phyloP scores from a whole-genome alignment of 2,888 invertebrate genomes.

The Habrosyne pyritoides region DNA sequence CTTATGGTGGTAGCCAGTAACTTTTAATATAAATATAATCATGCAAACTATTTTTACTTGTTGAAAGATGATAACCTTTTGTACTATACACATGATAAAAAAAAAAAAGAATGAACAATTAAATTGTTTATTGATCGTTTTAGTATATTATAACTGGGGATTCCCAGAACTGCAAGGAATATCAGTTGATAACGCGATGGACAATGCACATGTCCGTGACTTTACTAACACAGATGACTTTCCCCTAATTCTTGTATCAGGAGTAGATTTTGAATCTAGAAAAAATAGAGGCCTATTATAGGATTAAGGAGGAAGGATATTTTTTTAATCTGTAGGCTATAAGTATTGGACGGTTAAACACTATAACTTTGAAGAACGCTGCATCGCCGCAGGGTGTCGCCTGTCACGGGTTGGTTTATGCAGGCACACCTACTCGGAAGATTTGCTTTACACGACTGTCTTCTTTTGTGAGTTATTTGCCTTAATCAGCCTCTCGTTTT shows the following conservation, averaged over 20 bases:
- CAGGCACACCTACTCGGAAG: slow-evolving; percentile 52
- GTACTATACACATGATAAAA: not conserved
- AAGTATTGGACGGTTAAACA: slow-evolving; percentile 39
- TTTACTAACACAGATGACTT: too few relatives aligned
- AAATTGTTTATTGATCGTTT: not conserved
- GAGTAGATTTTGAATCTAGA: too few relatives aligned
- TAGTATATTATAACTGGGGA: not conserved
- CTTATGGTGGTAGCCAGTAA: not conserved
- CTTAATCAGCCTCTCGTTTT: slow-evolving; percentile 49
- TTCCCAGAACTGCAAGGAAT: not conserved
- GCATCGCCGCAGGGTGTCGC: slow-evolving; percentile 62
- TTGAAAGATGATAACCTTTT: too few relatives aligned
- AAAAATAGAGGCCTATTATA: too few relatives aligned
- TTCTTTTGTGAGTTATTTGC: slow-evolving; percentile 56
- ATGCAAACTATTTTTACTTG: not conserved
- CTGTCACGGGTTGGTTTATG: slow-evolving; percentile 62
- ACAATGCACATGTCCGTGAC: too few relatives aligned
- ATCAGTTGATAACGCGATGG: not conserved
- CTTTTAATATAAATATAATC: not conserved
- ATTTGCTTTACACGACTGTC: slow-evolving; percentile 58
- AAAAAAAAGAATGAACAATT: not conserved
- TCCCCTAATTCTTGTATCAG: too few relatives aligned
- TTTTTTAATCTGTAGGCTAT: slow-evolving; percentile 5
- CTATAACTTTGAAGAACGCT: slow-evolving; percentile 48
- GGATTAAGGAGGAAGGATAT: too few relatives aligned